Base-by-base conservation (phyloP, 2,888 invertebrate species). In the Strigamia transsilvanica region DNA sequence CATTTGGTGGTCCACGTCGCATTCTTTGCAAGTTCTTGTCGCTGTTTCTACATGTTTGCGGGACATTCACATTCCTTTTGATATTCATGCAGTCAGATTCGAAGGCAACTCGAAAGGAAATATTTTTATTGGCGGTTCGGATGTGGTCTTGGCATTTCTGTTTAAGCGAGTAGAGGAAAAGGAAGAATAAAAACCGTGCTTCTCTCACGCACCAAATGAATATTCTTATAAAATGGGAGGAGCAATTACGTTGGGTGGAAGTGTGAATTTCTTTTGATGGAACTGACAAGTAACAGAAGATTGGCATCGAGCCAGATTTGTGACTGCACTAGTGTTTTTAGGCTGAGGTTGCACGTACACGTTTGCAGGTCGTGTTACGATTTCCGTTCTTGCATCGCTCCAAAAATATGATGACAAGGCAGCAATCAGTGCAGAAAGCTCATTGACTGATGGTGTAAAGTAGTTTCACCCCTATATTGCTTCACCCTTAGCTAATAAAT, bases 221-320 rank as follows among this genome's bases (percentile, higher is more conserved):
- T 23, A 61, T 61, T 46, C 46, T 46, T n/a, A 23, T 61, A 61
- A 61, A 61, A 61, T 61, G 18, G 61, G 61, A 23, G 61, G 61
- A 61, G 61, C 61, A 61, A 61, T 61, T 61, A 61, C 61, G 23
- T 18, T 23, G 61, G 23, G 61, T 61, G 23, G 61, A 61, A 61
- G 61, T 61, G 61, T 61, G 61, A 61, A 61, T 61, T 61, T 61
- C 61, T 61, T 18, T 61, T 61, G 61, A 61, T 61, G 23, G 61
- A 23, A 23, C 21, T 61, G 61, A 61, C 61, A 61, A 61, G 61
- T 61, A 61, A 61, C 61, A 61, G 61, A 12, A 61, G 61, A 61
- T 61, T 61, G 61, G 61, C 61, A 61, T 61, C 21, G 23, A 61
- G 61, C 61, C 61, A 61, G 61, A 61, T 61, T 61, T 61, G 61